Evolutionary conservation across 2,113 vertebrate genomes (phyloP), one percentile per base, ranked within the genome.

Genomic region (Myotis brandtii): DNA sequence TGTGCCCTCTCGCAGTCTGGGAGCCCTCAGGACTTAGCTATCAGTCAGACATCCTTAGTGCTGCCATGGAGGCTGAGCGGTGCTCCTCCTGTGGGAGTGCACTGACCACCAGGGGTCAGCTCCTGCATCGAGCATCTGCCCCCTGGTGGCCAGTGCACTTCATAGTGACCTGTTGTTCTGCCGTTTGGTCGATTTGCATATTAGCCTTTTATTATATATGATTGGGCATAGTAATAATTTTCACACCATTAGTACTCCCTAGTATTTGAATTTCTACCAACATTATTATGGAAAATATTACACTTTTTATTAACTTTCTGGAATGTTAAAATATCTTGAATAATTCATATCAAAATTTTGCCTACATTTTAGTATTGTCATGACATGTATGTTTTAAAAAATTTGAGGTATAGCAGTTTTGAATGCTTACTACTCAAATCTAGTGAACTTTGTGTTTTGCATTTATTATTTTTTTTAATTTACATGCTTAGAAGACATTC

Each of bases 141-240:
- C 5, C 52, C 52, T 54, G 52, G 52, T 54, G 52, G 18, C 18
- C 52, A 54, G 17, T 54, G 52, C 6, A 20, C 52, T 54, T 54
- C 52, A 54, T 20, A 54, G 16, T 1, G 1, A 20, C 52, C 17
- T 1, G 52, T 54, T 5, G 4, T 54, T 6, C 5, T 0, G 52
- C 52, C 17, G 6, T 54, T 54, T 2, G 17, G 52, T 54, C 1
- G 5, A 54, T 20, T 54, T 54, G 17, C 17, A 18, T 54, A 54
- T 54, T 20, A 54, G 17, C 5, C 52, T 54, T 54, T 54, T 54
- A 54, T 20, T 54, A 18, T 54, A 54, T 54, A 40, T 5, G 40
- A 77, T 25, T 13, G 9, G 4, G 30, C 14, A 75, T 34, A 80
- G 40, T 93, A 32, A 69, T 27, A 1, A 52, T 84, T 66, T 48